Conservation (phyloP, 2,113 vertebrate species). For the Hydrochoerus hydrochaeris region DNA sequence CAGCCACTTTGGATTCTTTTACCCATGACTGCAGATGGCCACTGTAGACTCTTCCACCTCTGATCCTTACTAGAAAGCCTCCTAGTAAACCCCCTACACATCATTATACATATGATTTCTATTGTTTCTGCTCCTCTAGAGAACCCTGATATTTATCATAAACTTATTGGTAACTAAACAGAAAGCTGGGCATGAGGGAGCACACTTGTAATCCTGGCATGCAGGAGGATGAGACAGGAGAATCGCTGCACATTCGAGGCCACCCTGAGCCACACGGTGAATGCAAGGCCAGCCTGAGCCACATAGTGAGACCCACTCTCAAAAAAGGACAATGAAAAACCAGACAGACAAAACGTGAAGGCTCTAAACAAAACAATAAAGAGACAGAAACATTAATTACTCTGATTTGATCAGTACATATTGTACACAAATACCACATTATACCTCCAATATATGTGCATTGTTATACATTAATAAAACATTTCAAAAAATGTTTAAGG, state of each 20-base stretch:
- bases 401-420: neutral
- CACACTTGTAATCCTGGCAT: neutral
- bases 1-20: neutral
- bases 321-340: neutral
- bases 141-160: neutral
- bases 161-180: neutral
- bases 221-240: neutral
- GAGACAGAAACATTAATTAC: neutral
- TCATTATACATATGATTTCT: neutral
- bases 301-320: neutral
- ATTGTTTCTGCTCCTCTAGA: neutral
- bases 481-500: neutral
- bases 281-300: neutral
- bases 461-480: neutral
- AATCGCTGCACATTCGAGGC: neutral
- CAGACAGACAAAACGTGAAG: neutral
- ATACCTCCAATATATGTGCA: neutral
- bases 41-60: neutral
- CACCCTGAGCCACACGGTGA: neutral
- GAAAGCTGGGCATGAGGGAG: neutral
- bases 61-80: neutral
- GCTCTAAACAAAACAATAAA: neutral
- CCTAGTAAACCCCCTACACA: neutral
- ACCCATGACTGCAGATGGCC: neutral
- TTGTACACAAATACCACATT: neutral